These are phyloP conservation scores for Brachycybe producta DNA, from an alignment of 2,888 invertebrate species.

Conservation along the genomic window DNA sequence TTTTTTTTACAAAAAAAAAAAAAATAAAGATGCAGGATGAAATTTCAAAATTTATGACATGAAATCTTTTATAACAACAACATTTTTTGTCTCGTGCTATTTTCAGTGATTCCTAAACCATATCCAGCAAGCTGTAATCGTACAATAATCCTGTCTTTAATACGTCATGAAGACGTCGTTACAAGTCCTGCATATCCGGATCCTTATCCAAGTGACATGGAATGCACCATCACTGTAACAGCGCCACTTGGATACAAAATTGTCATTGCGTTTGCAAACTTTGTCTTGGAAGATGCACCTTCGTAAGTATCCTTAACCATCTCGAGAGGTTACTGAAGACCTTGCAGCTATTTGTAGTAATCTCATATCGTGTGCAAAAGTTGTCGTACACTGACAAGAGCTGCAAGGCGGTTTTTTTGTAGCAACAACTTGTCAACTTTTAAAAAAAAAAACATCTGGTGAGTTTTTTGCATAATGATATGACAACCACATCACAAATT, in stretches of 20 bases:
- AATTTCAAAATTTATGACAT: background rate
- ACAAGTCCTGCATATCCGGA: slow-evolving; percentile 69
- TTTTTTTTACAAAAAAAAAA: no score
- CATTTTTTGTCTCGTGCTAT: no score
- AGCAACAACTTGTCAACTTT: no score
- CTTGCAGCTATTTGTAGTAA: no score
- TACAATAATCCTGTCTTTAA: slow-evolving; percentile 50
- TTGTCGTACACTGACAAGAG: no score
- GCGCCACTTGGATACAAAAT: slow-evolving; percentile 57
- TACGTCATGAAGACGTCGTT: slow-evolving; percentile 48
- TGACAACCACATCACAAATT: no score
- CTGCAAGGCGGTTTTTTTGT: no score
- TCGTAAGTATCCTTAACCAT: slow-evolving; percentile 9
- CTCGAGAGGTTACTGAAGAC: no score
- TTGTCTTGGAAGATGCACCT: slow-evolving; percentile 55
- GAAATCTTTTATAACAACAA: no score
- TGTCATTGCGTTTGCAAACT: slow-evolving; percentile 58
- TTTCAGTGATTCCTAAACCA: slow-evolving; percentile 8
- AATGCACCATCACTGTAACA: slow-evolving; percentile 56
- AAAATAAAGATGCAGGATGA: background rate
- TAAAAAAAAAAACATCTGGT: no score
- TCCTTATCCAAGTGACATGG: slow-evolving; percentile 59
- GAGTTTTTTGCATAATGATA: no score
- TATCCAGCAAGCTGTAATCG: slow-evolving; percentile 45
- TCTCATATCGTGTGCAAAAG: no score